Conservation (phyloP, 2,888 invertebrate species). For the Noctua fimbriata region DNA sequence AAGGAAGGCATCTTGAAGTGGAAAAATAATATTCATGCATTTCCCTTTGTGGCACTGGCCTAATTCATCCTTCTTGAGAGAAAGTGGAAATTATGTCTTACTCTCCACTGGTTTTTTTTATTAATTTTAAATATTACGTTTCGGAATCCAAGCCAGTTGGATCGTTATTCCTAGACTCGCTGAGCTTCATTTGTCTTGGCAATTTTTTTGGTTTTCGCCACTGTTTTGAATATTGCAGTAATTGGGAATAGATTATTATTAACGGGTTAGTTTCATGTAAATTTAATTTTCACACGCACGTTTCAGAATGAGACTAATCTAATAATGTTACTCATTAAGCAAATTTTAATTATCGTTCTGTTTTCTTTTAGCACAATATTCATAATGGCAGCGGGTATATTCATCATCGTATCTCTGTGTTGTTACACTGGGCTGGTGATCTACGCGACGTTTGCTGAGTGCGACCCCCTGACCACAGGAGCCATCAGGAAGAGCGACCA, state of each 20-base stretch:
- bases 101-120: neutral
- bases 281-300: neutral
- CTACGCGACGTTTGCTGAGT: slow-evolving; percentile 95
- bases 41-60: neutral
- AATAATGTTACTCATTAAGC: neutral
- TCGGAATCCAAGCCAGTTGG: neutral
- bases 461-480: slow-evolving; percentile 95
- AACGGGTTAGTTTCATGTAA: neutral
- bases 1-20: neutral
- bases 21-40: neutral
- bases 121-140: neutral
- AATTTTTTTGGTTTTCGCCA: neutral
- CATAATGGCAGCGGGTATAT: slow-evolving; percentile 94
- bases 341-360: neutral
- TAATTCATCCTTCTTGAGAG: neutral
- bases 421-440: slow-evolving; percentile 96
- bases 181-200: neutral
- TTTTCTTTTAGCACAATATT: slow-evolving; percentile 91
- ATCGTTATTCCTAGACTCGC: neutral
- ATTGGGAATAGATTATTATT: neutral
- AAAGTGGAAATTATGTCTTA: neutral
- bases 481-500: slow-evolving; percentile 93
- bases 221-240: neutral
- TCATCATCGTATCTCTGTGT: slow-evolving; percentile 93
- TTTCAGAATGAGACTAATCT: neutral